Evolutionary conservation across 30 jellyfish, hydroid and myxozoan genomes (phyloP), one percentile per base, ranked within the genome.

Genomic region (Haliclystus octoradiatus): DNA sequence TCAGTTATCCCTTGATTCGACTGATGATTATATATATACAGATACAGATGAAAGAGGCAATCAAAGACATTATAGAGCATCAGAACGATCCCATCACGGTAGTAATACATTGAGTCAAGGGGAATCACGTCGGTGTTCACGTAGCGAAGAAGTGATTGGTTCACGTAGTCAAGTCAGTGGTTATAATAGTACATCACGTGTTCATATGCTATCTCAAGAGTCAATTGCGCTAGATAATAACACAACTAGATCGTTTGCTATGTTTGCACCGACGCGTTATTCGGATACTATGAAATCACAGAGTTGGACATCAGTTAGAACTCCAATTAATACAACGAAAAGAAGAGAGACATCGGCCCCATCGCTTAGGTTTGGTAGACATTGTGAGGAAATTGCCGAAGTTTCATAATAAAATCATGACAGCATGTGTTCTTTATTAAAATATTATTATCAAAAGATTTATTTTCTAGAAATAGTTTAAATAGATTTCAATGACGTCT

Each of bases 321-420:
- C 64, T 27, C 78, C 78, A 57, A 26, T 33, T 50, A 66, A 34
- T 0, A 49, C 78, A 3, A 68, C 78, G 1, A 62, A 72, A 26
- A 70, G 96, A 33, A 67, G 94, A 49, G 89, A 77, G 83, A 63
- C 63, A 31, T 85, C 96, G 15, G 96, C 96, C 31, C 96, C 96
- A 2, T 71, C 96, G 33, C 34, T 71, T 47, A 24, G 82, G 33
- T 71, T 71, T 57, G 52, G 79, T 23, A 22, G 82, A 15, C 35
- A 71, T 51, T 28, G 71, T 12, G 78, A 71, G n/a, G 49, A 40
- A 2, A 40, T 40, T 5, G 57, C 57, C 9, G 57, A 40, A 19
- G 9, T 40, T 9, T 40, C 57, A 19, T 40, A 40, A 19, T n/a
- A n/a, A n/a, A n/a, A n/a, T n/a, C n/a, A n/a, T n/a, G n/a, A n/a